Base-by-base conservation (phyloP, 2,888 invertebrate species). In the Phyto melanocephala region DNA sequence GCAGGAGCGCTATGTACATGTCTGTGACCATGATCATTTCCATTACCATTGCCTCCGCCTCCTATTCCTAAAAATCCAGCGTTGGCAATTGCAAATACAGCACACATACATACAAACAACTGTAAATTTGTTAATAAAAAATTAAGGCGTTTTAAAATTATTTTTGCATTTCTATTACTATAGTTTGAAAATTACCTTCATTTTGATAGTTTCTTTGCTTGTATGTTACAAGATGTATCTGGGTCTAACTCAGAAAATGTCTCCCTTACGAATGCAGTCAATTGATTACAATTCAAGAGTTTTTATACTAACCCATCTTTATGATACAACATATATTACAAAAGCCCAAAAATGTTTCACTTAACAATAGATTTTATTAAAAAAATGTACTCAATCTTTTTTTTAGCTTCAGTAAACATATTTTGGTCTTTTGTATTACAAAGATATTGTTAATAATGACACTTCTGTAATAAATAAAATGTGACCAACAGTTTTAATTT, bases 81-180 rank as follows among this genome's bases (percentile, higher is more conserved):
- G 45, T 75, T 74, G 15, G 77, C 70, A 24, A 74, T 75, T 28
- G 80, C 72, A 35, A 84, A 50, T 17, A 81, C 35, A 24, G 62
- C 62, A 50, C 70, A 77, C 65, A 82, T 22, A 52, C 65, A 82
- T 17, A 80, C 37, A 42, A 84, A 77, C 45, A 84, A 70, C 84
- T 84, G 50, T 28, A 72, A 58, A 74, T 20, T 22, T 15, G 47
- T 35, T 24, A 50, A 50, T 13, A 8, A 17, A 65, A 45, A 37
- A n/a, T n/a, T n/a, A n/a, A n/a, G n/a, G n/a, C n/a, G n/a, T 28
- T 10, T 22, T 7, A 52, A 54, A 5, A 11, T 67, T 17, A 56
- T 33, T 35, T 54, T 22, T 54, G 17, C 47, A 42, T 33, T 24
- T 37, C 15, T 0, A 17, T 24, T 60, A 11, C 37, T 4, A 37